Evolutionary conservation across 2,113 vertebrate species (phyloP), one percentile per base, ranked within the genome.

Genomic region (Carassius gibelio): DNA sequence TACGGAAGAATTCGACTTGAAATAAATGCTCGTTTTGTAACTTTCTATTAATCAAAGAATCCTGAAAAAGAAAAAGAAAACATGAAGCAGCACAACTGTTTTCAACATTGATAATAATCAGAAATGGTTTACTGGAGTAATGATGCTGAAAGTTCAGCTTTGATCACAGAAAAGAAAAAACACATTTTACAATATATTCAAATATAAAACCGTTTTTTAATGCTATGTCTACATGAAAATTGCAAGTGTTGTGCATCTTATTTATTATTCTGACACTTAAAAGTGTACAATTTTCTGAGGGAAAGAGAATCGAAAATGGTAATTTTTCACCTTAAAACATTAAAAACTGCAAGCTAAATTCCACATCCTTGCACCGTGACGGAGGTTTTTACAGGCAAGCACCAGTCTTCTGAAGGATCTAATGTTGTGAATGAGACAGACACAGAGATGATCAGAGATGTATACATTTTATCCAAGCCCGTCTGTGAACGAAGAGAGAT

Each of bases 401-500:
- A 21, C 21, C 64, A 66, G 68, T 72, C 69, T 42, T 42, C 34
- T n/a, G 69, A 42, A 11, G 69, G 5, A 72, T 13, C 52, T 57
- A 30, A 26, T 52, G n/a, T 75, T 52, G 42, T 34, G 74, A 55
- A 76, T 38, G 11, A 77, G 30, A 77, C 30, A 48, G 36, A 62
- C 36, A 10, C n/a, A 80, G 59, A 45, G 15, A 45, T 50, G 77
- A 80, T 42, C 59, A 19, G 57, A 64, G 36, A 42, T 10, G 59
- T 23, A 64, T 19, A 81, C 23, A 68, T 68, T 81, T 71, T 59
- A 42, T 68, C 30, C 74, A 69, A 48, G 36, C 26, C 68, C 55
- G n/a, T 81, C 69, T 11, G 80, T 61, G 74, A 61, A 75, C 50
- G 30, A 75, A 85, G 82, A 87, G 21, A 62, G 78, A 89, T 82